Evolutionary conservation across 2,888 invertebrate genomes (phyloP).

Genomic region (Carterocephalus palaemon): DNA sequence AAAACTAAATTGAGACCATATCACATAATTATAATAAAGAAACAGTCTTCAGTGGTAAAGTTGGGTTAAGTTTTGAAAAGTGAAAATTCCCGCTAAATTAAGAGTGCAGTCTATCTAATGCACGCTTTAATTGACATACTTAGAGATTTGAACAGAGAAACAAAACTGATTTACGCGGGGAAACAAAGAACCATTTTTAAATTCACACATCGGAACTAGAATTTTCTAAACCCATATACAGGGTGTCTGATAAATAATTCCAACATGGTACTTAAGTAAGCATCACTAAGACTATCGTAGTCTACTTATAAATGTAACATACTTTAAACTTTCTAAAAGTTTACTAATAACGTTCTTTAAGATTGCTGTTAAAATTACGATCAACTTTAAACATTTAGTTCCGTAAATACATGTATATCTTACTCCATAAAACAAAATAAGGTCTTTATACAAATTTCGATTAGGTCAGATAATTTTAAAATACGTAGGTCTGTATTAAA

Average conservation of each 20-base stretch:
- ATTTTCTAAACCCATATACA: neutral
- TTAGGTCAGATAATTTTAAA: too few relatives aligned
- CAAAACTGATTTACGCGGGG: neutral
- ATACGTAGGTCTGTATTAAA: too few relatives aligned
- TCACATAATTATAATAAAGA: too few relatives aligned
- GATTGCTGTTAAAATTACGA: slow-evolving; percentile 22
- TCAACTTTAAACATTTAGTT: neutral
- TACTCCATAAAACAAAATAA: too few relatives aligned
- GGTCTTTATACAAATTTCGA: too few relatives aligned
- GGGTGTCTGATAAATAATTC: slow-evolving; percentile 1
- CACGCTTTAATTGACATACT: slow-evolving; percentile 12
- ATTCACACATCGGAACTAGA: slow-evolving; percentile 6
- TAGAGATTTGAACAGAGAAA: slow-evolving; percentile 19
- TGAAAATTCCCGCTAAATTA: too few relatives aligned
- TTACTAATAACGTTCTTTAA: slow-evolving; percentile 32
- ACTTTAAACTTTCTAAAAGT: slow-evolving; percentile 32
- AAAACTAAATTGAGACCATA: too few relatives aligned
- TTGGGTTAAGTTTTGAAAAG: too few relatives aligned
- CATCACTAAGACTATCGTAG: slow-evolving; percentile 3
- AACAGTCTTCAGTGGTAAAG: too few relatives aligned
- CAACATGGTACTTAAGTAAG: slow-evolving; percentile 10
- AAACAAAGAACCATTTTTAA: slow-evolving; percentile 9
- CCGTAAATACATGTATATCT: too few relatives aligned
- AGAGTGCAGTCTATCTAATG: too few relatives aligned
- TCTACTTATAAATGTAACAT: slow-evolving; percentile 33